phyloP scores from a whole-genome alignment of 1,140 invertebrate species.

The Drosophila mojavensis region DNA sequence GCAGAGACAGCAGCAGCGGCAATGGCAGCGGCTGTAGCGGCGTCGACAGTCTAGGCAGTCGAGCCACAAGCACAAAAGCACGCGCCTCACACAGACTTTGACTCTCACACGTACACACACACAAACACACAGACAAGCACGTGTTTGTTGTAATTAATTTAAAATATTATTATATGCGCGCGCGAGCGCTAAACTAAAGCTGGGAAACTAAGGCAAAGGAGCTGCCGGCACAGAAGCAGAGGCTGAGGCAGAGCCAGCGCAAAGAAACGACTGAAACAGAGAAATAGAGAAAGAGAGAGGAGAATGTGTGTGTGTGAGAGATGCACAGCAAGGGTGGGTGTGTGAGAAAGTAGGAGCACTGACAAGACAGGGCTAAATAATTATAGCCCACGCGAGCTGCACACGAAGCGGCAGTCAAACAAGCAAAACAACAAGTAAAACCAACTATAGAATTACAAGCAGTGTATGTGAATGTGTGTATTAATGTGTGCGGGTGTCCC shows the following conservation, averaged over 20 bases:
- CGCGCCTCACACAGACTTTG: conserved; percentile 52
- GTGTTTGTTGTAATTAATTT: conserved; percentile 83
- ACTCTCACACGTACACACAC: conserved; percentile 16
- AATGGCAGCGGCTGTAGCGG: conserved; percentile 37
- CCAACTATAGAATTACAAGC: conserved; percentile 47
- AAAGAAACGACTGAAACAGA: neutral
- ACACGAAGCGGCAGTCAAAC: conserved; percentile 57
- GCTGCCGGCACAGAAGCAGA: conserved; percentile 29
- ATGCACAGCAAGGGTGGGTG: neutral
- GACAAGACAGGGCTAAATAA: conserved; percentile 78
- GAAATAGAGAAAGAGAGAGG: neutral
- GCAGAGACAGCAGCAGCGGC: conserved; percentile 39
- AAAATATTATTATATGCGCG: conserved; percentile 82
- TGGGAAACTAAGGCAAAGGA: conserved; percentile 53
- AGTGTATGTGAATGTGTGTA: neutral
- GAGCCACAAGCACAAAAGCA: conserved; percentile 64
- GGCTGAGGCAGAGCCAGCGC: neutral
- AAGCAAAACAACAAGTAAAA: conserved; percentile 39
- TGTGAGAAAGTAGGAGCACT: conserved; percentile 38
- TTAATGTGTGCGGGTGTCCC: neutral
- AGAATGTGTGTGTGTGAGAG: neutral
- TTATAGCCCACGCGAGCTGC: conserved; percentile 79
- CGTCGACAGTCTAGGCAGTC: conserved; percentile 2
- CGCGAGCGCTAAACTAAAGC: conserved; percentile 76
- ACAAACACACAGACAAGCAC: conserved; percentile 38